phyloP scores from a whole-genome alignment of 1,140 invertebrate species.

The Acromyrmex heyeri region DNA sequence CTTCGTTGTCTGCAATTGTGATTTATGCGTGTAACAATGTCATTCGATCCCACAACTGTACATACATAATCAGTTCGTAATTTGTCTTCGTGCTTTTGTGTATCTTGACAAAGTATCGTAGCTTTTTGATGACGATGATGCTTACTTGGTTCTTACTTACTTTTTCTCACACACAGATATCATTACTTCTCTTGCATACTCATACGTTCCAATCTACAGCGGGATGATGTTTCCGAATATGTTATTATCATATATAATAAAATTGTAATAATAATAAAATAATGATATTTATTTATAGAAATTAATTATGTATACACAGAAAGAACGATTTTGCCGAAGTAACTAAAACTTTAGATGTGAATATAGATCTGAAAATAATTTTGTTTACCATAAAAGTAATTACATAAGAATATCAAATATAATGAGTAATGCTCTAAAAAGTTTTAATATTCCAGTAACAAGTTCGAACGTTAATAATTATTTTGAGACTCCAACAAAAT shows the following conservation, averaged over 20 bases:
- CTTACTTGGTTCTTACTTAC: slow-evolving; percentile 41
- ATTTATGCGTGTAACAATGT: slow-evolving; percentile 21
- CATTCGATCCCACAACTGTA: slow-evolving; percentile 24
- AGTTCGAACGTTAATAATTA: too few relatives aligned
- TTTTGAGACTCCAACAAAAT: too few relatives aligned
- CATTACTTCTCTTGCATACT: slow-evolving; percentile 11
- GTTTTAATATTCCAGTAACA: too few relatives aligned
- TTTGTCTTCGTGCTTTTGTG: slow-evolving; percentile 48
- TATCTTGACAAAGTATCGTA: slow-evolving; percentile 59
- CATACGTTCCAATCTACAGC: background rate
- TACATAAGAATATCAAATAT: too few relatives aligned
- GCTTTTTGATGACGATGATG: slow-evolving; percentile 53
- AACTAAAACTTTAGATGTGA: too few relatives aligned
- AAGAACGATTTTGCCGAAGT: too few relatives aligned
- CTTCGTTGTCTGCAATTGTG: slow-evolving; percentile 29
- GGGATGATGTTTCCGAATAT: slow-evolving; percentile 6
- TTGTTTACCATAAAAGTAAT: too few relatives aligned
- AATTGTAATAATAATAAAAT: background rate
- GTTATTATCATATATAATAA: background rate
- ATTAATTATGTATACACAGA: background rate
- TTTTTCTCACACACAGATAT: background rate
- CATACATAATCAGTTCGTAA: slow-evolving; percentile 27
- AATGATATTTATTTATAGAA: background rate
- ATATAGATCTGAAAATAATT: too few relatives aligned
- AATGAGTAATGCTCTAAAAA: too few relatives aligned